Evolutionary conservation across 2,113 vertebrate species (phyloP).

Genomic region (Eira barbara): DNA sequence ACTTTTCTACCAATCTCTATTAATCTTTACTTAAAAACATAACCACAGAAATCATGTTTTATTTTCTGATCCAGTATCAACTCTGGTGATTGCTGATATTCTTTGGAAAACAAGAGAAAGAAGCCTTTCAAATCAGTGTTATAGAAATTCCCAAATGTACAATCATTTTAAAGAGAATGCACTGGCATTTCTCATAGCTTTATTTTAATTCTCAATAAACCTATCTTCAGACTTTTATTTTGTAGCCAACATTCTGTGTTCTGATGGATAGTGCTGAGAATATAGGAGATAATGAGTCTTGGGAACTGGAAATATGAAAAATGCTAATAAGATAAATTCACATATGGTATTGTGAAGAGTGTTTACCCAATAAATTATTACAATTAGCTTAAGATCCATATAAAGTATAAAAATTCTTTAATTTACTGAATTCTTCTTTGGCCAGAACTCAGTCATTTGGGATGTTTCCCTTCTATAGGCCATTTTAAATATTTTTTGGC

Average conservation of each 20-base stretch:
- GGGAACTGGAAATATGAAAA: neutral
- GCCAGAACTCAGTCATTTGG: neutral
- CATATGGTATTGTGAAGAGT: neutral
- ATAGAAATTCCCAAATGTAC: neutral
- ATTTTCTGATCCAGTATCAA: neutral
- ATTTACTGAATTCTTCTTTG: neutral
- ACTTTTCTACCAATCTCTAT: neutral
- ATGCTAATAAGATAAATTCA: neutral
- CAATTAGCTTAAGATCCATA: neutral
- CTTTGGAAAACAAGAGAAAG: neutral
- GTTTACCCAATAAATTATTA: neutral
- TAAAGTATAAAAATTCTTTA: neutral
- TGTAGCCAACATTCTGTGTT: neutral
- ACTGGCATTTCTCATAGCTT: neutral
- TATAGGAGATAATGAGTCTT: fast-evolving
- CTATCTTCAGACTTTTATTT: neutral
- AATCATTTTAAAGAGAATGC: neutral
- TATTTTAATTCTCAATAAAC: neutral
- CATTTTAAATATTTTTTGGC: neutral
- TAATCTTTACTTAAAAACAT: neutral
- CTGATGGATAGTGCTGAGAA: neutral
- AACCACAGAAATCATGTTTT: neutral
- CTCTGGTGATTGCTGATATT: neutral
- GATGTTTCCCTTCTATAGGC: neutral
- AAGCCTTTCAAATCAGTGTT: neutral